These are phyloP conservation scores for Diarsia mendica DNA, from an alignment of 2,888 invertebrate species.

Conservation along the genomic window DNA sequence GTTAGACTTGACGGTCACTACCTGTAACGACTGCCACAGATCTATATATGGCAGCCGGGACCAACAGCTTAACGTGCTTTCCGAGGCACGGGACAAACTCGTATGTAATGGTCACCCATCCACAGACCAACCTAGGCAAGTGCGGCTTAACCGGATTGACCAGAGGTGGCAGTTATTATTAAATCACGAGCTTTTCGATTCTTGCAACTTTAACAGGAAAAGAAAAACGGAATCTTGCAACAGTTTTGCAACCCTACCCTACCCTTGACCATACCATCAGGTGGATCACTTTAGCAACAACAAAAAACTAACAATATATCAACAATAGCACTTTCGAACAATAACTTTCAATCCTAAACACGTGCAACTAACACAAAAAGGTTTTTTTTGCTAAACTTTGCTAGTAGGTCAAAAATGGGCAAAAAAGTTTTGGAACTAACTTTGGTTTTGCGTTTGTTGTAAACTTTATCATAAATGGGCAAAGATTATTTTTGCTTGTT, in stretches of 20 bases:
- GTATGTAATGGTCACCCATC: too few relatives aligned
- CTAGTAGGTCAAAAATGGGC: slow-evolving; percentile 68
- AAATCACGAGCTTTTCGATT: too few relatives aligned
- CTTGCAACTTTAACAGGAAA: background rate
- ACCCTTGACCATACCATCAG: slow-evolving; percentile 61
- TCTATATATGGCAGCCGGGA: too few relatives aligned
- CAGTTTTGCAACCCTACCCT: slow-evolving; percentile 51
- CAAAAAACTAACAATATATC: slow-evolving; percentile 59
- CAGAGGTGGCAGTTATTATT: too few relatives aligned
- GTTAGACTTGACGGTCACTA: too few relatives aligned
- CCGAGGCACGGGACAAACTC: too few relatives aligned
- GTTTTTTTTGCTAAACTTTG: slow-evolving; percentile 69
- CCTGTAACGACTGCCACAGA: too few relatives aligned
- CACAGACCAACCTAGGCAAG: too few relatives aligned
- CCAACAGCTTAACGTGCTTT: too few relatives aligned
- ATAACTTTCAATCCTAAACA: slow-evolving; percentile 70
- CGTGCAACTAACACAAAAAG: slow-evolving; percentile 73
- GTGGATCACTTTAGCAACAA: slow-evolving; percentile 39
- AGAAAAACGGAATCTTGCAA: slow-evolving; percentile 11
- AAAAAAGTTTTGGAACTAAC: slow-evolving; percentile 59
- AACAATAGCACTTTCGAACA: slow-evolving; percentile 67
- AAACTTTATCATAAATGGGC: background rate
- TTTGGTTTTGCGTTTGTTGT: slow-evolving; percentile 18
- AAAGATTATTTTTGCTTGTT: slow-evolving; percentile 48
- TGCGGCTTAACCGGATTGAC: too few relatives aligned